Conservation (phyloP, 2,113 vertebrate genomes). For the Elephas maximus region DNA sequence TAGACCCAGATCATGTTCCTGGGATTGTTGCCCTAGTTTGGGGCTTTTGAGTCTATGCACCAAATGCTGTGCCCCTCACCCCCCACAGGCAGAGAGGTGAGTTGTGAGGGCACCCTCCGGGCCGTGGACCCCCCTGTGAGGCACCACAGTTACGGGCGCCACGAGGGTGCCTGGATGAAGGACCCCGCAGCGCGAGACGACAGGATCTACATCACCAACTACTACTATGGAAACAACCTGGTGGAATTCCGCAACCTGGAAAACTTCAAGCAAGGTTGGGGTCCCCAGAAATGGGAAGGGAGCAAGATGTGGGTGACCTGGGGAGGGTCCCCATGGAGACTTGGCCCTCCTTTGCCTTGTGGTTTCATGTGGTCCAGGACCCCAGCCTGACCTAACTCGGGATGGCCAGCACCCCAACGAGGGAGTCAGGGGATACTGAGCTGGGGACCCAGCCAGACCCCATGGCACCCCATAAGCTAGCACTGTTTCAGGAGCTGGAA, state of each 20-base stretch:
- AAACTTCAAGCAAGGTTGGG: constrained; percentile 97
- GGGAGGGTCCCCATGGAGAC: not conserved
- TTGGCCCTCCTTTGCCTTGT: not conserved
- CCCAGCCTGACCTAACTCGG: not conserved
- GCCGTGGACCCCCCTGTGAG: constrained; percentile 93
- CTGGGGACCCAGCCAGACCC: not conserved
- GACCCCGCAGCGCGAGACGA: constrained; percentile 95
- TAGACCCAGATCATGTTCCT: not conserved
- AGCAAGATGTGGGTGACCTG: not conserved
- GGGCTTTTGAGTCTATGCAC: not conserved
- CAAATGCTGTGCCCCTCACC: not conserved
- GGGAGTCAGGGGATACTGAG: not conserved
- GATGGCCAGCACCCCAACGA: not conserved
- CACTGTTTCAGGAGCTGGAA: not conserved
- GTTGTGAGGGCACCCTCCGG: constrained; percentile 95
- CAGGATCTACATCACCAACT: constrained; percentile 98
- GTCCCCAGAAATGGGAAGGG: not conserved
- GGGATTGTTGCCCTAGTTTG: not conserved
- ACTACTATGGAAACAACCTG: constrained; percentile 98
- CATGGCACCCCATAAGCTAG: not conserved
- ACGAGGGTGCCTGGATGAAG: constrained; percentile 99
- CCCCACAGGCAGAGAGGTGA: constrained; percentile 90
- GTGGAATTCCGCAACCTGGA: constrained; percentile 98
- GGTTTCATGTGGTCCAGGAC: not conserved
- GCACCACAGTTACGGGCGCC: constrained; percentile 97